Conservation (phyloP, 35 echinoderm and acorn worm species). For the Eucidaris tribuloides region DNA sequence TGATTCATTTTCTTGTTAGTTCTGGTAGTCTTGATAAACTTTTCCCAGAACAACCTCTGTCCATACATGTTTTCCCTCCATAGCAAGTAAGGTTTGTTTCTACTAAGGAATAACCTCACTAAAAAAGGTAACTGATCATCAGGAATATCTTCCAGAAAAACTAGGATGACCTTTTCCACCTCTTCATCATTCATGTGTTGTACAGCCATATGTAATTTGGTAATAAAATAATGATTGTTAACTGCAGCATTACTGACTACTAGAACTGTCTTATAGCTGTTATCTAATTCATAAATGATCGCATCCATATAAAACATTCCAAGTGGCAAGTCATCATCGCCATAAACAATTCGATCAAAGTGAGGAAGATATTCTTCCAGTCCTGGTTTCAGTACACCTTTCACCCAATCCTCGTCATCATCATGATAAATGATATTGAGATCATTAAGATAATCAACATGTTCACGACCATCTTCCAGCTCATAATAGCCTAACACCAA, state of each 20-base stretch:
- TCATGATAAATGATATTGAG: neutral
- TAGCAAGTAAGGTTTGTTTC: neutral
- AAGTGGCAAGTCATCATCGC: neutral
- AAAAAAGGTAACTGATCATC: conserved; percentile 1
- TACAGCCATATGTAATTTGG: neutral
- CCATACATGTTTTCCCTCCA: neutral
- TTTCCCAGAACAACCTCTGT: conserved; percentile 5
- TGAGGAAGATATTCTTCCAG: neutral
- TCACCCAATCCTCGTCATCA: conserved; percentile 6
- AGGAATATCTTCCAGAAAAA: conserved; percentile 8
- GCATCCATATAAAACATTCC: conserved; percentile 16
- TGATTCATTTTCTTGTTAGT: conserved; percentile 7
- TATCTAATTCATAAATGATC: neutral
- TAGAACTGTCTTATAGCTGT: conserved; percentile 1
- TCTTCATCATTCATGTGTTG: conserved; percentile 1
- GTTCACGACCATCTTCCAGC: neutral
- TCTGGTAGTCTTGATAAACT: neutral
- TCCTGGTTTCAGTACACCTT: neutral
- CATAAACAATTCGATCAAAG: neutral
- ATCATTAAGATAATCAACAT: neutral
- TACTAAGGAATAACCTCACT: conserved; percentile 1
- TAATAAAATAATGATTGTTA: neutral
- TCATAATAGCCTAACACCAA: neutral
- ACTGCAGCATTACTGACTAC: neutral
- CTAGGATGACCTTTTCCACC: neutral